These are phyloP conservation scores for Lonchura striata DNA, from an alignment of 2,113 vertebrate genomes.

Conservation along the genomic window DNA sequence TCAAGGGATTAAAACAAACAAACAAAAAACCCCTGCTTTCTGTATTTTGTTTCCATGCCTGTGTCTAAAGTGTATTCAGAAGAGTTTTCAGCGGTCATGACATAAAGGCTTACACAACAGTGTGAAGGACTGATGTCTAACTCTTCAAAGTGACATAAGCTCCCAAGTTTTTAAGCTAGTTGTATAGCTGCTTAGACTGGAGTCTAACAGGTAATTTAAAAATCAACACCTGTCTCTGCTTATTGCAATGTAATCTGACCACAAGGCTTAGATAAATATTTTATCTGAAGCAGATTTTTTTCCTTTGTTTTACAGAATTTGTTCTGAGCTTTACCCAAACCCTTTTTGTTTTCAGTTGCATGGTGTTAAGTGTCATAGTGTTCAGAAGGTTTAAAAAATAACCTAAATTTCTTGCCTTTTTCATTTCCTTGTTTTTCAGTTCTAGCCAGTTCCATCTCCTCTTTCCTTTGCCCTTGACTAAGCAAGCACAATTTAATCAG, in stretches of 20 bases:
- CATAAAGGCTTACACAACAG: neutral
- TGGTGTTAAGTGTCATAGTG: neutral
- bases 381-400: neutral
- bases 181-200: neutral
- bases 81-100: neutral
- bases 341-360: neutral
- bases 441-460: slow-evolving; percentile 3
- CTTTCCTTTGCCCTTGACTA: slow-evolving; percentile 47
- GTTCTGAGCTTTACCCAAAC: neutral
- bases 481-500: slow-evolving; percentile 60
- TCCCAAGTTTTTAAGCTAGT: neutral
- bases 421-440: slow-evolving; percentile 3
- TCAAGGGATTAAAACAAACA: neutral
- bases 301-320: neutral
- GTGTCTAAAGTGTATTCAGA: neutral
- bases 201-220: neutral
- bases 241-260: neutral
- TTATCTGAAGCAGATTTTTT: neutral
- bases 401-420: neutral
- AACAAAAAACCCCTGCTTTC: neutral
- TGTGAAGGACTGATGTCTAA: neutral
- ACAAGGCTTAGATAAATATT: neutral
- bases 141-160: neutral
- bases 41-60: neutral
- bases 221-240: neutral